A percentile compares a stretch with the other conserved stretches of the same genome.
phyloP scores from a whole-genome alignment of 2,888 invertebrate genomes.

The Deilephila porcellus region DNA sequence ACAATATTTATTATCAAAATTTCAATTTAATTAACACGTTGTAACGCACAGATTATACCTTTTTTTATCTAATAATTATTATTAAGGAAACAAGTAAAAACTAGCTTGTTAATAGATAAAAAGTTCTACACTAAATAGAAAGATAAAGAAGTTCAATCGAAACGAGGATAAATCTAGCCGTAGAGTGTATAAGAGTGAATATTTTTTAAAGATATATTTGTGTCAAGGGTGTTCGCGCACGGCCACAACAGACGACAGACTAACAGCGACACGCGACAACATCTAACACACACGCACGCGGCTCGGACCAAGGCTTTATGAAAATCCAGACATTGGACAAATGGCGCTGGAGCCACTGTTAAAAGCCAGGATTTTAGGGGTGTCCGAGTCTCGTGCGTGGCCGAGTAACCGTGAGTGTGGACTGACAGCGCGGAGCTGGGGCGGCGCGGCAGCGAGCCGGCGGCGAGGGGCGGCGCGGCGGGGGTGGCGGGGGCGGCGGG shows the following conservation, averaged over 20 bases:
- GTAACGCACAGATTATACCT: background rate
- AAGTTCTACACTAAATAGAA: no score
- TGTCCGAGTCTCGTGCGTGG: conserved; percentile 33
- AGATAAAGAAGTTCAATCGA: no score
- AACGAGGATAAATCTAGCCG: background rate
- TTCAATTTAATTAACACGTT: background rate
- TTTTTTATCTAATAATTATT: no score
- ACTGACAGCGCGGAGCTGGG: conserved; percentile 69
- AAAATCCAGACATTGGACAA: no score
- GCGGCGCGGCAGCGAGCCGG: conserved; percentile 65
- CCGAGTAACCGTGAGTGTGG: conserved; percentile 39
- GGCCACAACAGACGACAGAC: background rate
- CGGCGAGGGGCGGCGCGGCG: conserved; percentile 37
- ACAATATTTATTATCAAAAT: background rate
- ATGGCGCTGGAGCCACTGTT: no score
- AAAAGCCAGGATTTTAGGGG: no score
- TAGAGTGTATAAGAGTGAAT: background rate
- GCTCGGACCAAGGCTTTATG: conserved; percentile 22
- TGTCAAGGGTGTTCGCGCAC: background rate
- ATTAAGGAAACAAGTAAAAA: no score
- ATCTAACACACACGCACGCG: conserved; percentile 46
- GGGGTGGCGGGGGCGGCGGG: conserved; percentile 28
- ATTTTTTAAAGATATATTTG: no score
- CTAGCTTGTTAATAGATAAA: no score
- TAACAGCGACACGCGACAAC: conserved; percentile 59